phyloP scores from a whole-genome alignment of 2,797 vertebrate genomes.

The Acanthiza pusilla region DNA sequence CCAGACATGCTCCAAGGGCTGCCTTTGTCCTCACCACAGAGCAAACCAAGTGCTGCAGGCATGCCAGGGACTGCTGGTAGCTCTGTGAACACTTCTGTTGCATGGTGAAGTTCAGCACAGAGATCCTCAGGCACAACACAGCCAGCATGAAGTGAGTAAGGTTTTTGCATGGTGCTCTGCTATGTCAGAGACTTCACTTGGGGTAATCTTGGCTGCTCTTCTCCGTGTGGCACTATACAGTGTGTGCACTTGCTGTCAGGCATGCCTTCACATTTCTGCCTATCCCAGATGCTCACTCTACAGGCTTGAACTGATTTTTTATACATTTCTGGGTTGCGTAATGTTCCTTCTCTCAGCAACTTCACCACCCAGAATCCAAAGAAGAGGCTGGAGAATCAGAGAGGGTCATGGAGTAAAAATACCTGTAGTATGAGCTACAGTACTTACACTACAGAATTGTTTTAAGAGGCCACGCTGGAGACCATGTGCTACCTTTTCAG shows the following conservation, averaged over 20 bases:
- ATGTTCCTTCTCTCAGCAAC: not conserved
- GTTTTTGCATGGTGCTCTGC: not conserved
- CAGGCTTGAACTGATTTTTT: not conserved
- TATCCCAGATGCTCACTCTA: not conserved
- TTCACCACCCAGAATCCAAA: not conserved
- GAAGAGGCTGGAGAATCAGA: not conserved
- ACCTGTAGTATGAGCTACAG: not conserved
- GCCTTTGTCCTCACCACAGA: not conserved
- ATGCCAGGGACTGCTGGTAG: not conserved
- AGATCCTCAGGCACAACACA: not conserved
- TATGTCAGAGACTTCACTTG: not conserved
- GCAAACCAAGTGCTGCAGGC: fast-evolving
- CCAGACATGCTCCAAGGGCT: not conserved
- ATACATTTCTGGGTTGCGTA: not conserved
- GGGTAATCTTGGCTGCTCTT: slow-evolving; percentile 11
- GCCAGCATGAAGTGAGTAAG: not conserved
- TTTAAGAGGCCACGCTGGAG: not conserved
- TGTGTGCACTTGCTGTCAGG: not conserved
- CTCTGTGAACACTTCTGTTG: not conserved
- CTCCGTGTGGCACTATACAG: not conserved
- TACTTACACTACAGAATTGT: not conserved
- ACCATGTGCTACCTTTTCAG: not conserved
- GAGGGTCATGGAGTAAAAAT: not conserved
- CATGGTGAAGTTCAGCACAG: not conserved
- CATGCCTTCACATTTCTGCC: not conserved